Base-by-base conservation (phyloP, 2,113 vertebrate genomes). In the Lichenostomus cassidix region DNA sequence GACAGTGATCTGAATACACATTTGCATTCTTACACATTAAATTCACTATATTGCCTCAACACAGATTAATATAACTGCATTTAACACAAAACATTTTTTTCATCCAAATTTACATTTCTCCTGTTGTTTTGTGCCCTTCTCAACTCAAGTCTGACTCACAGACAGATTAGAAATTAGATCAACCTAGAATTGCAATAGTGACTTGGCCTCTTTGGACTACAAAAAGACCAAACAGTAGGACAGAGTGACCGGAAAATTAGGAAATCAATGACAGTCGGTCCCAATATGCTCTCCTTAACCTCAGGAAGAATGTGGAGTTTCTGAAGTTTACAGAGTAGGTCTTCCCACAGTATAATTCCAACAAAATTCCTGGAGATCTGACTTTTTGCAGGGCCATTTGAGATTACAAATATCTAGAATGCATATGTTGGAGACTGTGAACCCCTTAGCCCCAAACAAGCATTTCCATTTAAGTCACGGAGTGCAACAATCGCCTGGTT, bases 101-200 rank as follows among this genome's bases (percentile, higher is more conserved):
- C 13, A 82, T 39, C 37, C 62, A 68, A 42, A 89, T 79, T 73
- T 76, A 35, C 50, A 69, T 76, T 89, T 82, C 47, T 91, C 31
- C 58, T 42, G 28, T 27, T 78, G 50, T 47, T 77, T 50, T 77
- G 23, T 50, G 37, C 49, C 33, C 70, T 85, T 77, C 81, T 87
- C 60, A 77, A 49, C 33, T 50, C 29, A 59, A 22, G 49, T 84
- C 77, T 79, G 81, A 83, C 63, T 83, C 87, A 70, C 24, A 73
- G 41, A 79, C 33, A 82, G 55, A 91, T 92, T 28, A 95, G 71
- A 91, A 92, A 92, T 67, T 53, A 70, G 55, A 91, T 77, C 78
- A 88, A 83, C 41, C 62, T 65, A 69, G 65, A 96, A 91, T 63
- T 88, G 20, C 71, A 74, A 47, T 23, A 59, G 41, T 44, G 35